Evolutionary conservation across 2,113 vertebrate species (phyloP), one percentile per base, ranked within the genome.

Genomic region (Xiphophorus hellerii): DNA sequence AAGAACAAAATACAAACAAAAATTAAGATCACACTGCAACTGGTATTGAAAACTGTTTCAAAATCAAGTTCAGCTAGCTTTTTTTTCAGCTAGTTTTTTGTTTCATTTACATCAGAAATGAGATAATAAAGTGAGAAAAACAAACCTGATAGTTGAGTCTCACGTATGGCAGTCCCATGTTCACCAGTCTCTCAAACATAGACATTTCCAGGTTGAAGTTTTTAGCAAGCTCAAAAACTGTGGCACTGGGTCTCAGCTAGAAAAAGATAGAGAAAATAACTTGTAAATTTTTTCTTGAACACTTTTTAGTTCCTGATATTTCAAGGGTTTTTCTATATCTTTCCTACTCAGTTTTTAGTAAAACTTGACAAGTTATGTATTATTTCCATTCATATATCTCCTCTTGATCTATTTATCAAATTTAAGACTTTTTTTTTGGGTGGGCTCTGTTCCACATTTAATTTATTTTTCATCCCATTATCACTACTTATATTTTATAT

Each of bases 101-200:
- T 74, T 66, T 67, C 37, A 31, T 12, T 0, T 31, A 76, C 42
- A 2, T 3, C 11, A 14, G 22, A 0, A 72, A 3, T n/a, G 20
- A 0, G 11, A 35, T 62, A 63, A n/a, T 63, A 14, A 20, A 42
- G 44, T 4, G 28, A 74, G 39, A 66, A 69, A 75, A 62, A 84
- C 87, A 77, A 72, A 99, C 97, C 95, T 99, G 97, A 84, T 96
- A 96, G 93, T 96, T 95, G 69, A 99, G 96, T 76, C 95, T 92
- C 72, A 98, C 96, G 84, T 90, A 98, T 4, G 97, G 97, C 71
- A 97, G 92, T 42, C 93, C 78, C 20, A 96, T 94, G 73, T 93
- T 96, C 86, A 99, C 95, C 63, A 99, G 95, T 54, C 97, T 95
- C 89, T 99, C 97, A 93, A 99, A 99, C 92, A 98, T 96, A 60